A percentile compares a stretch with the other conserved stretches of the same genome.
phyloP scores from a whole-genome alignment of 2,113 vertebrate species.

The Polyodon spathula region DNA sequence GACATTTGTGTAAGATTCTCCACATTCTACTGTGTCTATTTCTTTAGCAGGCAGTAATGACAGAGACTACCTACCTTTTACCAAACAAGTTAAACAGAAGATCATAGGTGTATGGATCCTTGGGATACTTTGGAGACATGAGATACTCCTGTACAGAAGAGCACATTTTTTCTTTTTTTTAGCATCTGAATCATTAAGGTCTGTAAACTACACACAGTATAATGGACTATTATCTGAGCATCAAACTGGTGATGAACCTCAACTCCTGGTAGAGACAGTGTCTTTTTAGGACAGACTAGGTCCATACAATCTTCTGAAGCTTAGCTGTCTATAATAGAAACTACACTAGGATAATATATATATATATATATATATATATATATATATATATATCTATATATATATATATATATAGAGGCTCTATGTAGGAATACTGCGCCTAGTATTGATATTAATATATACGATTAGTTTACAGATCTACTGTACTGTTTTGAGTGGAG shows the following conservation, averaged over 20 bases:
- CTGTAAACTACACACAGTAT: neutral
- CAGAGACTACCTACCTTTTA: conserved; percentile 33
- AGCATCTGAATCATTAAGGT: neutral
- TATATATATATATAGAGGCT: too few species aligned
- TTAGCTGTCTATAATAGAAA: neutral
- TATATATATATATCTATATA: neutral
- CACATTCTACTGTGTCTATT: too few species aligned
- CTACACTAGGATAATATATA: too few species aligned
- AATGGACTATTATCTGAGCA: too few species aligned
- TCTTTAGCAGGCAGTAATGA: neutral
- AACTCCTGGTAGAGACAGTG: too few species aligned
- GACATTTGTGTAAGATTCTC: neutral
- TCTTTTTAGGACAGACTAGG: too few species aligned
- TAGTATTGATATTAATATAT: too few species aligned
- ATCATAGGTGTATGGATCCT: conserved; percentile 36
- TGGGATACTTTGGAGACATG: conserved; percentile 57
- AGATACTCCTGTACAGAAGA: conserved; percentile 39
- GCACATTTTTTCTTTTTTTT: neutral
- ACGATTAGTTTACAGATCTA: too few species aligned
- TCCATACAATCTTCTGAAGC: neutral
- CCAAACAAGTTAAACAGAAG: conserved; percentile 47
- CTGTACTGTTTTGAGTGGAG: too few species aligned
- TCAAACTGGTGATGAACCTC: too few species aligned
- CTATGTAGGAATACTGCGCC: too few species aligned
- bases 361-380: too few species aligned